These are phyloP conservation scores for Crossaster papposus DNA, from an alignment of 53 echinoderm and acorn worm species.

Conservation along the genomic window DNA sequence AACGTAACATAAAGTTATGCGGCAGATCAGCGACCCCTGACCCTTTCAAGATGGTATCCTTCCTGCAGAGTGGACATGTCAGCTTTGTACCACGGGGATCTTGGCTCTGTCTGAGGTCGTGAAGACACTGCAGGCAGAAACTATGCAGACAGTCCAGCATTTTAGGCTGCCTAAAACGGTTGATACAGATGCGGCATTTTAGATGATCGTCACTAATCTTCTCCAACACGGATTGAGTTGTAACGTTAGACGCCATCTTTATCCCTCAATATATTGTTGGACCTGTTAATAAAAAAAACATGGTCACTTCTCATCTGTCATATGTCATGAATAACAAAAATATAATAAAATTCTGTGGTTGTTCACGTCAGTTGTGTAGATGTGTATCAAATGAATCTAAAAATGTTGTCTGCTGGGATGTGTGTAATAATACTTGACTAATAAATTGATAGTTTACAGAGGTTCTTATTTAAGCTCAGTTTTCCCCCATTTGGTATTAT, in stretches of 20 bases:
- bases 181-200: constrained; percentile 23
- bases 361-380: too few species aligned
- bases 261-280: background rate
- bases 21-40: constrained; percentile 3
- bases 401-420: too few species aligned
- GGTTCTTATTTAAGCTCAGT: too few species aligned
- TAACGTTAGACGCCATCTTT: constrained; percentile 7
- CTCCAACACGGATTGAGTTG: background rate
- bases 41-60: constrained; percentile 3
- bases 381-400: too few species aligned
- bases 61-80: constrained; percentile 23
- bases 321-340: too few species aligned
- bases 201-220: constrained; percentile 14
- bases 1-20: background rate
- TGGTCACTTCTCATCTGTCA: too few species aligned
- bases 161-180: constrained; percentile 32
- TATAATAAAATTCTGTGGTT: too few species aligned
- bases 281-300: background rate
- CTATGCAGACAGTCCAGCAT: constrained; percentile 24
- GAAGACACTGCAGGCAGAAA: constrained; percentile 33
- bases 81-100: background rate
- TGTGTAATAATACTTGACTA: too few species aligned
- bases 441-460: too few species aligned
- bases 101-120: background rate
- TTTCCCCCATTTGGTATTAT: too few species aligned